Conservation (phyloP, 2,888 invertebrate genomes). For the Oxycera nigricornis region DNA sequence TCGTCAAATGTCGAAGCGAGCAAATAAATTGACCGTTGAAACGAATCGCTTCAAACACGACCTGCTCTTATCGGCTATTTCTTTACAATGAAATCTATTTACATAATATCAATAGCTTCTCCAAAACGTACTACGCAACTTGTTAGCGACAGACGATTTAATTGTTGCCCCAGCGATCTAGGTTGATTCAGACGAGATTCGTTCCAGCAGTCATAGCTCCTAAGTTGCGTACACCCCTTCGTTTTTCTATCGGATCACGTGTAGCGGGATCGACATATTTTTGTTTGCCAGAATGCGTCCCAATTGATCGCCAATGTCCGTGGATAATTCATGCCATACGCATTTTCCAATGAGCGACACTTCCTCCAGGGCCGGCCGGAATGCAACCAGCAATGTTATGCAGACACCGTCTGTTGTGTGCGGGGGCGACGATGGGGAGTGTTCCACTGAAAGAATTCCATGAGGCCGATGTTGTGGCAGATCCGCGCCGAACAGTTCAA, state of each 20-base stretch:
- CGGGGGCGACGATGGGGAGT: conserved; percentile 64
- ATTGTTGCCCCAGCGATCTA: too few species aligned
- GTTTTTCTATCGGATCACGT: conserved; percentile 74
- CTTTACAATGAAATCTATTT: too few species aligned
- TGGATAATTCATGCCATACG: conserved; percentile 84
- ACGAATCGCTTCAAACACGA: too few species aligned
- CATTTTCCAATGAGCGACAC: conserved; percentile 87
- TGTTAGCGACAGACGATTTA: too few species aligned
- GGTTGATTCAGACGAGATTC: too few species aligned
- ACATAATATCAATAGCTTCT: too few species aligned
- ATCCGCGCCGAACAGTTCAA: conserved; percentile 88
- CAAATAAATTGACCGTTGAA: too few species aligned
- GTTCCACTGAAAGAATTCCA: conserved; percentile 80
- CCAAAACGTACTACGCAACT: too few species aligned
- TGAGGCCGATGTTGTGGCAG: conserved; percentile 84
- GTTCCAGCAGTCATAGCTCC: too few species aligned
- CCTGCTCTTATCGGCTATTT: too few species aligned
- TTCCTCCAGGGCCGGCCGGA: conserved; percentile 84
- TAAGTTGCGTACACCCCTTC: neutral
- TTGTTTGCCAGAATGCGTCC: conserved; percentile 73
- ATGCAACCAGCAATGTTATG: conserved; percentile 81
- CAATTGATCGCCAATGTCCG: conserved; percentile 72
- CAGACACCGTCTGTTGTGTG: conserved; percentile 77
- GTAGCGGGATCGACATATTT: conserved; percentile 80
- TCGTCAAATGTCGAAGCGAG: too few species aligned